A percentile compares a stretch with the other conserved stretches of the same genome.
Conservation (phyloP, 2,113 vertebrate species). For the Calypte anna region DNA sequence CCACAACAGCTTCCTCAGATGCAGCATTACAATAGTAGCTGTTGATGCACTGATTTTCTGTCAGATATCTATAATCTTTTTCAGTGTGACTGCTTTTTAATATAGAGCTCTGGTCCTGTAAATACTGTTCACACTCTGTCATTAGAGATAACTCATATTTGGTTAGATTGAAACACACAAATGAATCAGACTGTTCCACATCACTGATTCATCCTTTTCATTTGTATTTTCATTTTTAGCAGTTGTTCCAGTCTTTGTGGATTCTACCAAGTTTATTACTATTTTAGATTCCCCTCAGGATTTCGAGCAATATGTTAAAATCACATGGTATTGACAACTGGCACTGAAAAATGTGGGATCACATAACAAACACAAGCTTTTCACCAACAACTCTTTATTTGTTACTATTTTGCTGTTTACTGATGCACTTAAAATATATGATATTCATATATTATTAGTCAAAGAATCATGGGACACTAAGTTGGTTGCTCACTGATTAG, state of each 20-base stretch:
- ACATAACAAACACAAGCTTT: background rate
- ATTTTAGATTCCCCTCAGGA: background rate
- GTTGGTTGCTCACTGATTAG: background rate
- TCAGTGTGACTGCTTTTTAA: background rate
- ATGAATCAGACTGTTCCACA: background rate
- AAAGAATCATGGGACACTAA: background rate
- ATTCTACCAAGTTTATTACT: background rate
- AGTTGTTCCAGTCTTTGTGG: background rate
- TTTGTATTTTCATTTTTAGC: background rate
- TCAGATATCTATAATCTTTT: background rate
- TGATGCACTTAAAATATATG: background rate
- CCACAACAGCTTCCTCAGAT: background rate
- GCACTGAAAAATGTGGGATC: background rate
- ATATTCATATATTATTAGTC: background rate
- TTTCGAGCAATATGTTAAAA: background rate
- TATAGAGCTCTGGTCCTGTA: background rate
- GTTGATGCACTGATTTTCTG: background rate
- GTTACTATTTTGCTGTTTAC: background rate
- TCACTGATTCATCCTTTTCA: background rate
- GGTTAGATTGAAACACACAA: background rate
- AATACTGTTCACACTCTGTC: background rate
- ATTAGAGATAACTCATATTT: background rate
- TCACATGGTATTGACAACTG: background rate
- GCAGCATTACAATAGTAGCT: background rate
- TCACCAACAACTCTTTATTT: background rate